Percentiles rank a stretch among this genome's conserved stretches.
Conservation (phyloP, 92 coral and sea anemone genomes). For the Umimayanthus chanpuru region DNA sequence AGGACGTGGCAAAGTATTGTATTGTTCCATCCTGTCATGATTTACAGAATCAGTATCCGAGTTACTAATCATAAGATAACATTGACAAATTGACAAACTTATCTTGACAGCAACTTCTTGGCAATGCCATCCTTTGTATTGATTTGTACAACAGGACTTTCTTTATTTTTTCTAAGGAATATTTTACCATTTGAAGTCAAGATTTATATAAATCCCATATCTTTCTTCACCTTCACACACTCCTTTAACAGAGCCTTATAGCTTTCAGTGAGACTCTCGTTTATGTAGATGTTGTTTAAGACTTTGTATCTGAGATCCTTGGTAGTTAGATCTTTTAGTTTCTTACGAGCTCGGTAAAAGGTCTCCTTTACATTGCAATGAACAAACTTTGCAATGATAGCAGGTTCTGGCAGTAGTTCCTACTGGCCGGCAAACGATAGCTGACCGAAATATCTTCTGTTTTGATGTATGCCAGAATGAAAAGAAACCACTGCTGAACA, state of each 20-base stretch:
- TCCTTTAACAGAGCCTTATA: background rate
- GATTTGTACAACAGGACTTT: no score
- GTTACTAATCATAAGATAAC: no score
- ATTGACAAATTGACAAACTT: no score
- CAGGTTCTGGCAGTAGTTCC: background rate
- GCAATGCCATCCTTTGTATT: no score
- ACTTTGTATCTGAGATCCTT: background rate
- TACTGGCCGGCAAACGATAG: background rate
- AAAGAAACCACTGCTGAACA: no score
- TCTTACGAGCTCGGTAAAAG: slow-evolving; percentile 1
- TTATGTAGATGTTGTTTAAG: background rate
- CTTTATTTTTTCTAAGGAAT: no score
- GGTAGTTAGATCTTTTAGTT: slow-evolving; percentile 14
- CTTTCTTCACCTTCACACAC: no score
- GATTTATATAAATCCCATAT: background rate
- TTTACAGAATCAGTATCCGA: no score
- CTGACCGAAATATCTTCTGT: slow-evolving; percentile 12
- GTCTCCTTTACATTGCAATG: slow-evolving; percentile 5
- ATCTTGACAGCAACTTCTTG: no score
- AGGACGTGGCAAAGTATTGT: no score
- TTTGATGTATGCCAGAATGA: no score
- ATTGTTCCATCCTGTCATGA: background rate
- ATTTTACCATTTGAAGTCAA: no score
- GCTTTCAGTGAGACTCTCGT: background rate
- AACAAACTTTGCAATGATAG: slow-evolving; percentile 4